phyloP scores from a whole-genome alignment of 2,113 vertebrate genomes.

The Typhlomys cinereus region DNA sequence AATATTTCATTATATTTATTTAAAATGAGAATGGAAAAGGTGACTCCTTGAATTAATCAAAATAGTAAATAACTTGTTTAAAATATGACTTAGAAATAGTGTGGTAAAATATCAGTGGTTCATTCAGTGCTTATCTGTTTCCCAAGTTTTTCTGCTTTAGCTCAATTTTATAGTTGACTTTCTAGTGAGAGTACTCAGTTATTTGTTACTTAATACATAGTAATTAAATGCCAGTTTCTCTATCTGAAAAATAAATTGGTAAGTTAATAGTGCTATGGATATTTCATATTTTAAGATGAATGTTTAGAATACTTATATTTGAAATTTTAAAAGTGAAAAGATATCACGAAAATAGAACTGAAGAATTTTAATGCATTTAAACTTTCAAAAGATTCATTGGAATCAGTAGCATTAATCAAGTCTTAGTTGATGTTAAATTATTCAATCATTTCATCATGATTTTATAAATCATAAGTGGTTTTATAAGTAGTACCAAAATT shows the following conservation, averaged over 20 bases:
- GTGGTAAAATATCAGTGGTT: background rate
- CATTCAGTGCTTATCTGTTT: conserved; percentile 25
- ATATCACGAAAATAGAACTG: background rate
- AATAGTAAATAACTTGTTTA: background rate
- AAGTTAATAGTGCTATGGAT: background rate
- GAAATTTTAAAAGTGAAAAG: conserved; percentile 31
- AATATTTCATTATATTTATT: background rate
- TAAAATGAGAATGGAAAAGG: background rate
- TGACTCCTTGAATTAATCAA: conserved; percentile 1
- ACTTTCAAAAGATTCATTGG: background rate
- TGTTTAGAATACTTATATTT: background rate
- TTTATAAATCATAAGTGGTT: conserved; percentile 21
- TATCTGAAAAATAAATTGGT: background rate
- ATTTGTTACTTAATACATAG: background rate
- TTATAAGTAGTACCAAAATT: conserved; percentile 4
- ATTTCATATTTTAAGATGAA: background rate
- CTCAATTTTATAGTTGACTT: conserved; percentile 7
- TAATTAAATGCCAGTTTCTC: background rate
- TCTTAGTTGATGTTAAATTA: background rate
- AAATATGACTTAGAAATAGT: conserved; percentile 6
- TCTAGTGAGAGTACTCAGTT: background rate
- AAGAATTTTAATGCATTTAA: too few species aligned
- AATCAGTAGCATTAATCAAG: background rate
- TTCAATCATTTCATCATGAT: background rate
- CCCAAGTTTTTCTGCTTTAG: background rate